Evolutionary conservation across 2,797 vertebrate species (phyloP), one percentile per base, ranked within the genome.

Genomic region (Orestias chungarensis): DNA sequence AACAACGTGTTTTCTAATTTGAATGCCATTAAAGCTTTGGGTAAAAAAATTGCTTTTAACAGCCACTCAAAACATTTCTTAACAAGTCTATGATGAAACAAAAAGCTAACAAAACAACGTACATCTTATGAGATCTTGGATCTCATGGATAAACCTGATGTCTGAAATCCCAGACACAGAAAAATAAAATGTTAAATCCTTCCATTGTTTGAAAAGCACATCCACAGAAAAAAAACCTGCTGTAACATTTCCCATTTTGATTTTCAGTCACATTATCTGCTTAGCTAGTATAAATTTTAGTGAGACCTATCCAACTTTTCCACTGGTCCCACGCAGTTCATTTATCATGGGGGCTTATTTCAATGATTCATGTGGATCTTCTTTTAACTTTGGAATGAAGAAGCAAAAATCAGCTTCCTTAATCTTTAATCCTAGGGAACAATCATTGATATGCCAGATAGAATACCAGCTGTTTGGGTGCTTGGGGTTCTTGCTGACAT

Each of bases 381-480:
- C 7, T 72, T 82, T 68, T 73, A 70, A 73, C 82, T 78, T 70
- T 75, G 78, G 79, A 85, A 84, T 73, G 31, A 54, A 83, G 50
- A 83, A 82, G 43, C 67, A 69, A 84, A 76, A 77, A 83, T 92
- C 81, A 89, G 87, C 90, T 88, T 72, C 77, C 90, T 88, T 72
- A 76, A 23, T 80, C 74, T 38, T 71, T 86, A 83, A 91, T 92
- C 86, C 90, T 75, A 80, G 82, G 84, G 83, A 86, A 82, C 70
- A 65, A 79, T 85, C 81, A 88, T 92, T 87, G 88, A 74, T 87
- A 90, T 86, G 85, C 89, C 81, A 82, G 27, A 31, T 86, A 74
- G 71, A 86, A 70, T 73, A 78, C 86, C 87, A 89, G 82, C 89
- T 92, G 85, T 89, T 87, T 77, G 75, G 89, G 84, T 85, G 89